Base-by-base conservation (phyloP, 2,113 vertebrate species). In the Dissostichus mawsoni region DNA sequence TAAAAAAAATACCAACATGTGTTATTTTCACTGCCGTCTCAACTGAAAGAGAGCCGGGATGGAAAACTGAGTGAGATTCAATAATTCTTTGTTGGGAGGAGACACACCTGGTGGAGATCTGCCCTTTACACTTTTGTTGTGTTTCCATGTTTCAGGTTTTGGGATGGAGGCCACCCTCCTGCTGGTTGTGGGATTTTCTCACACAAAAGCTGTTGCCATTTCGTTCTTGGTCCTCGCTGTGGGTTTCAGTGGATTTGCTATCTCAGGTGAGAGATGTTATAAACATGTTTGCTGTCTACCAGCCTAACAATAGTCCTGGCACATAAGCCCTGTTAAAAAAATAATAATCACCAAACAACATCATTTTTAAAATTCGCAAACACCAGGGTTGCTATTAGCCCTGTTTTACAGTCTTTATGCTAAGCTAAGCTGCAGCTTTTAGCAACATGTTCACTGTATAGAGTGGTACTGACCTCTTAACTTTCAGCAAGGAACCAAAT, bases 211-310 rank as follows among this genome's bases (percentile, higher is more conserved):
- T 0, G 85, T 97, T 2, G 96, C 97, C 55, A 98, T 98, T 80
- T 96, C 96, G 17, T 98, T 98, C 89, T 86, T 98, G 53, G 96
- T 97, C 62, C 92, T 98, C 1, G 97, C 97, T 1, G 97, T 98
- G 69, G 97, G 97, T 58, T 98, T 98, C 92, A 98, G 97, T 73
- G 97, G 97, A 56, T 98, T 98, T 71, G 97, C 97, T 17, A 97
- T 98, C 90, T 98, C 97, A 86, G 97, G 97, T 97, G 79, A 90
- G 70, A 63, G n/a, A 79, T 36, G 3, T 51, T 57, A 9, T 33
- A 20, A 62, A 76, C 11, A 63, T 25, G 5, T 36, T 11, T 70
- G 61, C 12, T 65, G 9, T 13, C 50, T 57, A 14, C 2, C 11
- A 6, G n/a, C 33, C 36, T 57, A 57, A 9, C 16, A 23, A 11